Conservation (phyloP, 2,113 vertebrate genomes). For the Entomyzon cyanotis region DNA sequence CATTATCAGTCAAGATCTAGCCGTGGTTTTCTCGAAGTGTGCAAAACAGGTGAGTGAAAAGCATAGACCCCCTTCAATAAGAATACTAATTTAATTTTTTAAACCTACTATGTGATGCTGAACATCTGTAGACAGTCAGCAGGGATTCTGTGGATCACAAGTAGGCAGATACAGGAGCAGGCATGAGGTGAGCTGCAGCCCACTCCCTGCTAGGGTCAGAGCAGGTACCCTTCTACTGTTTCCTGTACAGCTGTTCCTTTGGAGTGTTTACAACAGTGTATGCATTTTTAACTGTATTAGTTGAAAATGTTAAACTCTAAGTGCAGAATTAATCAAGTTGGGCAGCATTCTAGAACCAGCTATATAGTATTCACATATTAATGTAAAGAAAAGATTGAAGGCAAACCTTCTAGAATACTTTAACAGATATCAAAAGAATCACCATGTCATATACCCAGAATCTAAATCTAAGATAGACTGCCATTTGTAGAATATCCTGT, state of each 20-base stretch:
- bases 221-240: background rate
- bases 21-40: background rate
- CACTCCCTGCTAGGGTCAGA: accelerated
- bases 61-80: background rate
- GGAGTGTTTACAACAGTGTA: background rate
- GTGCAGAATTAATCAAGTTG: background rate
- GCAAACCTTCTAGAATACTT: background rate
- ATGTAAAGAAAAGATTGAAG: background rate
- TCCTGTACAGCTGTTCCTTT: background rate
- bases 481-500: background rate
- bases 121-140: background rate
- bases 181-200: background rate
- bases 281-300: background rate
- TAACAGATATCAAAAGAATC: background rate
- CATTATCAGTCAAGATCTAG: background rate
- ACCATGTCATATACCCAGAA: background rate
- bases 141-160: background rate
- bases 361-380: background rate
- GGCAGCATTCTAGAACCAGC: background rate
- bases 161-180: background rate
- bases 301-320: background rate
- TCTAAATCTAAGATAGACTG: background rate
- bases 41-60: background rate
- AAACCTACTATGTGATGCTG: background rate
- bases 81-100: background rate